Percentiles rank a stretch among this genome's conserved stretches.
phyloP scores from a whole-genome alignment of 2,113 vertebrate species.

The Synodontis membranacea region DNA sequence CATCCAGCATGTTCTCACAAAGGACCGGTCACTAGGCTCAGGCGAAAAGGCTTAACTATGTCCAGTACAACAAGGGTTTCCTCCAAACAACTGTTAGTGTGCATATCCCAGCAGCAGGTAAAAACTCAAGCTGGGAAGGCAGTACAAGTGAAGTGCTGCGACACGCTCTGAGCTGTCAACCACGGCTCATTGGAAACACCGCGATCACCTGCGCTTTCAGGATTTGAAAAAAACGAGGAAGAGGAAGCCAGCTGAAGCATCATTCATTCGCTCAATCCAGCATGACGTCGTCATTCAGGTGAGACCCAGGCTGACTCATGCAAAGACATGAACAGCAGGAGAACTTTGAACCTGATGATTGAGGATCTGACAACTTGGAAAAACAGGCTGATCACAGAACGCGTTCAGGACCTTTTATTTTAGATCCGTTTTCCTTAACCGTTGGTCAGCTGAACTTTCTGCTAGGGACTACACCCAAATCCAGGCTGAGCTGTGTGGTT shows the following conservation, averaged over 20 bases:
- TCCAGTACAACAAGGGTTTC: neutral
- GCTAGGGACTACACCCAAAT: conserved; percentile 33
- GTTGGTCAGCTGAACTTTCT: conserved; percentile 9
- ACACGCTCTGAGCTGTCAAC: conserved; percentile 1
- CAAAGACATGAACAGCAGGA: neutral
- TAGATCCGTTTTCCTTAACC: neutral
- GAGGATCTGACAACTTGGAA: neutral
- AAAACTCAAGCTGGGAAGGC: neutral
- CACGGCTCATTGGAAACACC: neutral
- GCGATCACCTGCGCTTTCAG: neutral
- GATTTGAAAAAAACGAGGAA: neutral
- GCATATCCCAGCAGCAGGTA: conserved; percentile 44
- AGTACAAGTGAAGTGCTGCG: neutral
- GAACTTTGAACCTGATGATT: conserved; percentile 21
- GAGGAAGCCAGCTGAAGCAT: neutral
- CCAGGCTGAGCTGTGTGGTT: conserved; percentile 16
- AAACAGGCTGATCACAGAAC: neutral
- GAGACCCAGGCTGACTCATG: conserved; percentile 27
- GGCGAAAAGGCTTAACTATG: neutral
- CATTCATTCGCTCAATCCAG: neutral
- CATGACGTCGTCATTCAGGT: neutral
- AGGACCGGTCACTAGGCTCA: conserved; percentile 2
- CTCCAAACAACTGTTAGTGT: conserved; percentile 17
- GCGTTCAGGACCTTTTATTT: conserved; percentile 12
- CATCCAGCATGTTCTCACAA: conserved; percentile 20